These are phyloP conservation scores for Drosophila rellima DNA, from an alignment of 2,888 invertebrate genomes.

Conservation along the genomic window DNA sequence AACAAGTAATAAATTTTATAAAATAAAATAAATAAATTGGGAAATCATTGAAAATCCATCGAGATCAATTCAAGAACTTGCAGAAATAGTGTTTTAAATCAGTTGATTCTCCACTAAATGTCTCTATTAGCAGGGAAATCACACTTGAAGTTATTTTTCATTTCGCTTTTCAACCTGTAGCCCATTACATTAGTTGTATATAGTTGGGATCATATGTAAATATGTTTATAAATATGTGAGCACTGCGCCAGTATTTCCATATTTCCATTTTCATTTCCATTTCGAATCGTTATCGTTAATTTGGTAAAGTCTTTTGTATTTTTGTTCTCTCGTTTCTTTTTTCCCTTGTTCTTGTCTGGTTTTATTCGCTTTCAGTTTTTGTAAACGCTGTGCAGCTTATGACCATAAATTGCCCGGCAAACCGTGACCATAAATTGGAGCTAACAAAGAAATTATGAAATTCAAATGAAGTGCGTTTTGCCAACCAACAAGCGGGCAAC, in stretches of 20 bases:
- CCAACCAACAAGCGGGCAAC: slow-evolving; percentile 11
- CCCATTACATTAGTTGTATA: neutral
- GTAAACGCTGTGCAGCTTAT: slow-evolving; percentile 73
- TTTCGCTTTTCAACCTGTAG: slow-evolving; percentile 5
- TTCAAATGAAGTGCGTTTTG: slow-evolving; percentile 81
- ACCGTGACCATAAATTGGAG: slow-evolving; percentile 81
- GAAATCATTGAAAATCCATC: too few species aligned
- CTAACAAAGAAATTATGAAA: slow-evolving; percentile 82
- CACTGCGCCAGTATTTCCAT: slow-evolving; percentile 33
- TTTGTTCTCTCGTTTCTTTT: slow-evolving; percentile 26
- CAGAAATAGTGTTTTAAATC: too few species aligned
- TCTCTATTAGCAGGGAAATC: slow-evolving; percentile 19
- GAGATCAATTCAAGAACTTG: too few species aligned
- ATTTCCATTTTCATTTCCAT: slow-evolving; percentile 59
- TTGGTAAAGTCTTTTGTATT: slow-evolving; percentile 66
- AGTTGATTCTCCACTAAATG: neutral
- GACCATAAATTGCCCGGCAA: slow-evolving; percentile 79
- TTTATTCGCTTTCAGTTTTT: slow-evolving; percentile 63
- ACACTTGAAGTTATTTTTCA: neutral
- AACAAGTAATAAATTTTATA: too few species aligned
- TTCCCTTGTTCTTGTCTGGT: slow-evolving; percentile 27
- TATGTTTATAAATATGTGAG: slow-evolving; percentile 44
- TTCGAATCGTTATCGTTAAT: slow-evolving; percentile 80
- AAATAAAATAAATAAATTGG: too few species aligned
- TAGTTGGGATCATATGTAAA: slow-evolving; percentile 44